These are phyloP conservation scores for Diprion similis DNA, from an alignment of 1,140 invertebrate genomes.

Conservation along the genomic window DNA sequence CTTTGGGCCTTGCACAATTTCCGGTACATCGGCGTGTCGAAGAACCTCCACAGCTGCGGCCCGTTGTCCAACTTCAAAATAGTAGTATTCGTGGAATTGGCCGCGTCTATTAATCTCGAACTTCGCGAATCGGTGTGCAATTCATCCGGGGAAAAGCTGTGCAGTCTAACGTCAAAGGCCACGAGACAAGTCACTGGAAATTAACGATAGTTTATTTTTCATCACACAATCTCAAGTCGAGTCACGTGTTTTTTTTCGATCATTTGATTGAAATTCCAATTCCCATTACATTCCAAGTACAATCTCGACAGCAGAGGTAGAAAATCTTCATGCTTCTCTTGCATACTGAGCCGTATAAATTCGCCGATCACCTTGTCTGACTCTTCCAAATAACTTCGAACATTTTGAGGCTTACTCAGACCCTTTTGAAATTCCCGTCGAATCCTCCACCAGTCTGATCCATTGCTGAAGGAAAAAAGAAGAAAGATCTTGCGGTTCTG, in stretches of 20 bases:
- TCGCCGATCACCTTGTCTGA: conserved; percentile 72
- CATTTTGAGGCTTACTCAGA: conserved; percentile 74
- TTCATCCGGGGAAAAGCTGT: conserved; percentile 70
- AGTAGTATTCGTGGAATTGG: conserved; percentile 73
- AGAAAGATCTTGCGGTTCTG: background rate
- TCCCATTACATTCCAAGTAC: conserved; percentile 78
- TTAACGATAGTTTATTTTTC: conserved; percentile 26
- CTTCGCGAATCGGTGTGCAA: conserved; percentile 66
- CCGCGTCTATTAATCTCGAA: conserved; percentile 74
- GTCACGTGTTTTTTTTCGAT: conserved; percentile 4
- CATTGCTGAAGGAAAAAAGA: conserved; percentile 72
- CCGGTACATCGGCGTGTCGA: conserved; percentile 77
- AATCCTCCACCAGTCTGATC: conserved; percentile 81
- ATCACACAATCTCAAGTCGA: background rate
- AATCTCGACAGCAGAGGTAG: conserved; percentile 74
- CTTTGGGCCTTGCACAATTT: conserved; percentile 73
- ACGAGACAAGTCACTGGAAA: conserved; percentile 74
- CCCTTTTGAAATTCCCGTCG: conserved; percentile 81
- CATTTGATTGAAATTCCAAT: conserved; percentile 10
- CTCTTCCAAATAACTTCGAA: conserved; percentile 69
- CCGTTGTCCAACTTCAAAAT: conserved; percentile 81
- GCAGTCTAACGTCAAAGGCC: conserved; percentile 71
- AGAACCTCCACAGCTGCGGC: conserved; percentile 73
- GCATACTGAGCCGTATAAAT: conserved; percentile 64
- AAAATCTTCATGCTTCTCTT: conserved; percentile 66